Base-by-base conservation (phyloP, 2,113 vertebrate genomes). In the Pelmatolapia mariae region DNA sequence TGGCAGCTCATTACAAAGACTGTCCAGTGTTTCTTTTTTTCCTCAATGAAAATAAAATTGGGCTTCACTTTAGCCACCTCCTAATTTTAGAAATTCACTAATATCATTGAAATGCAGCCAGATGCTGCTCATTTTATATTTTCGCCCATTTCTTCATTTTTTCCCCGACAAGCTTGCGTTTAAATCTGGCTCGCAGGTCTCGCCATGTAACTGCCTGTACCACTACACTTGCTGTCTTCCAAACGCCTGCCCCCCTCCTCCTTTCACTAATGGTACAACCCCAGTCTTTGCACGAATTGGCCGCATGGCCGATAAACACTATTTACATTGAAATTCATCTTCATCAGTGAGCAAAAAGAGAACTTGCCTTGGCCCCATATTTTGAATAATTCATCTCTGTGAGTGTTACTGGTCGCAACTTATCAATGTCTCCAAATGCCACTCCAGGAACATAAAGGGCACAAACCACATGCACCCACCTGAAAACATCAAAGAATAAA, bases 331-430 rank as follows among this genome's bases (percentile, higher is more conserved):
- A 43, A 38, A 26, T 24, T 76, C 31, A 80, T 10, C 8, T 8
- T 6, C 12, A 38, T 82, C 5, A 33, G 15, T 50, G n/a, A 12
- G 29, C 15, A 29, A 71, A 84, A 82, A 84, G 4, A 86, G n/a
- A 84, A 93, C 96, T 96, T 95, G 97, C 99, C 98, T 99, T 99
- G 61, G 99, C 98, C 47, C 99, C 99, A 0, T 99, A 99, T 87
- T 99, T 99, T 10, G 98, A 98, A 91, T 99, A 99, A 94, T 99
- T 99, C 99, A 99, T 99, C 96, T 99, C 99, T 15, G 99, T 99
- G 63, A 99, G 97, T 0, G 99, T 99, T 86, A 99, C 99, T 8
- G 98, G 99, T 68, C 98, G 96, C 68, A 99, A 95, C 89, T 99
- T 99, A 92, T 99, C 98, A 87, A 99, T 99, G 96, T 99, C 99